Conservation (phyloP, 2,797 vertebrate species). For the Oreochromis grahami region DNA sequence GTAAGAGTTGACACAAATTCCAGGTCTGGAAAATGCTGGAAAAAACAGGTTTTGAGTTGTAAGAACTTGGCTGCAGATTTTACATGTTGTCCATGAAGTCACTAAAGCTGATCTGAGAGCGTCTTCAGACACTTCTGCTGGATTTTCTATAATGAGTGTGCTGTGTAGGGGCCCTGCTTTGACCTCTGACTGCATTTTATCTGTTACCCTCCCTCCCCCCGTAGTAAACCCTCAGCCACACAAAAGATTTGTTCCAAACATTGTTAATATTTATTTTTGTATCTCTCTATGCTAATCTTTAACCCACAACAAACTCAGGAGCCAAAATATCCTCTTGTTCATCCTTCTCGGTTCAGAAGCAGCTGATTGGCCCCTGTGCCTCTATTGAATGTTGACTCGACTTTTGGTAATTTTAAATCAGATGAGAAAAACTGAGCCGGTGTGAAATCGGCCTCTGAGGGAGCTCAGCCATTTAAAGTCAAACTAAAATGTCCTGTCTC, state of each 20-base stretch:
- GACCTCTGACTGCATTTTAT: background rate
- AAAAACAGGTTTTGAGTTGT: background rate
- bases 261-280: slow-evolving; percentile 62
- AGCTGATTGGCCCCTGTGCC: background rate
- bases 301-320: slow-evolving; percentile 84
- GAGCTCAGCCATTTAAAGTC: background rate
- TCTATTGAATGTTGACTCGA: background rate
- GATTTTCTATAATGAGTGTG: background rate
- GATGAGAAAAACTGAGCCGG: background rate
- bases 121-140: background rate
- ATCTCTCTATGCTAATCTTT: slow-evolving; percentile 81
- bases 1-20: slow-evolving; percentile 14
- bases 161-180: slow-evolving; percentile 4
- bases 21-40: background rate
- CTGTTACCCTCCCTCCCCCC: background rate
- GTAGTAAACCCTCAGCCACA: slow-evolving; percentile 5
- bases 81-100: fast-evolving
- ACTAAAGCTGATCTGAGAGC: fast-evolving
- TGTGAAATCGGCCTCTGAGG: background rate
- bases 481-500: background rate
- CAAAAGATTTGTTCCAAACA: slow-evolving; percentile 76
- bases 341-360: background rate
- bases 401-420: background rate
- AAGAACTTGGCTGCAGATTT: background rate
- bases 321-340: slow-evolving; percentile 74